A percentile compares a stretch with the other conserved stretches of the same genome.
These are phyloP conservation scores for Morone saxatilis DNA, from an alignment of 2,113 vertebrate species.

Conservation along the genomic window DNA sequence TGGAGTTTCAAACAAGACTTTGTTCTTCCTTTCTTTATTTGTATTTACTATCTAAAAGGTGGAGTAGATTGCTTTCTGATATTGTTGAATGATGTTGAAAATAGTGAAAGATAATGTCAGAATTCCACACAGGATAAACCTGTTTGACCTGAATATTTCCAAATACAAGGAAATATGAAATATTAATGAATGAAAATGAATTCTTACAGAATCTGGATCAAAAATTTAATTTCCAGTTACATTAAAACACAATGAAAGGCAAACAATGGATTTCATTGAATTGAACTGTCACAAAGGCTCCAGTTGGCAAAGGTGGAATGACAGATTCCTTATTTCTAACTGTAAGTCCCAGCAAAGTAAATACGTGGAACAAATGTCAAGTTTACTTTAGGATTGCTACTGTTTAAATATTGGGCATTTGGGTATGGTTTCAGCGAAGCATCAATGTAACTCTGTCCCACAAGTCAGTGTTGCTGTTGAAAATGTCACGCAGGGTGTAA, in stretches of 20 bases:
- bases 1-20: not conserved
- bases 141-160: not conserved
- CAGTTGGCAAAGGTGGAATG: slow-evolving; percentile 4
- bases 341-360: slow-evolving; percentile 43
- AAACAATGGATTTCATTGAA: not conserved
- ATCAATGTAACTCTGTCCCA: slow-evolving; percentile 22
- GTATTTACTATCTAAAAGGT: not conserved
- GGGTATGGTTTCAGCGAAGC: slow-evolving; percentile 26
- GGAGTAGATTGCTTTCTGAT: slow-evolving; percentile 5
- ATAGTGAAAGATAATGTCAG: not conserved
- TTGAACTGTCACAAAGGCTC: not conserved
- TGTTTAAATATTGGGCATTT: slow-evolving; percentile 65
- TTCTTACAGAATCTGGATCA: not conserved
- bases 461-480: not conserved
- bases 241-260: not conserved
- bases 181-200: not conserved
- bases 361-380: slow-evolving; percentile 59
- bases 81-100: slow-evolving; percentile 4
- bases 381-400: slow-evolving; percentile 62
- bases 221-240: not conserved
- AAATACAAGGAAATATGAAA: not conserved
- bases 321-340: slow-evolving; percentile 44
- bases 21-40: not conserved
- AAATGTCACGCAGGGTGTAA: slow-evolving; percentile 10
- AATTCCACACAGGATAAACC: not conserved